Conservation (phyloP, 2,797 vertebrate species). For the Acanthurus tractus region DNA sequence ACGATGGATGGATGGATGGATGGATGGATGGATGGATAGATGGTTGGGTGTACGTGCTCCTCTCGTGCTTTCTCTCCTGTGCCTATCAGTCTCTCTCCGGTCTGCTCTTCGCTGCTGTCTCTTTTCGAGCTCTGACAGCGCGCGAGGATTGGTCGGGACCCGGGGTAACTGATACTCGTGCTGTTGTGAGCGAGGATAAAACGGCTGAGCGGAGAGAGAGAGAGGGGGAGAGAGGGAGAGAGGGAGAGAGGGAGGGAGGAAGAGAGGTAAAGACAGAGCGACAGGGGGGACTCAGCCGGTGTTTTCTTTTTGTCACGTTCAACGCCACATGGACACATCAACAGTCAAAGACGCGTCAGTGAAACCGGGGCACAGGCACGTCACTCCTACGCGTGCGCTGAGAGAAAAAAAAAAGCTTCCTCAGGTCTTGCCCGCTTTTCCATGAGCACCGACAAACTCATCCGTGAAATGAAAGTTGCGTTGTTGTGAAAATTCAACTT, state of each 20-base stretch:
- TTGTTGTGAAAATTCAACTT: conserved; percentile 47
- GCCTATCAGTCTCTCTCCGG: conserved; percentile 36
- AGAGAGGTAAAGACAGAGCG: not conserved
- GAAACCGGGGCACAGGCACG: conserved; percentile 3
- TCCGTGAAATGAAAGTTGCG: conserved; percentile 49
- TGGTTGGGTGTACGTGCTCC: conserved; percentile 55
- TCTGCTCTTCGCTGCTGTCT: conserved; percentile 46
- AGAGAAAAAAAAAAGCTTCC: not conserved
- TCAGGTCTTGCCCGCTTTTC: not conserved
- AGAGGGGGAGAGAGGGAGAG: not conserved
- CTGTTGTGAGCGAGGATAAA: conserved; percentile 61
- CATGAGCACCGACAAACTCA: not conserved
- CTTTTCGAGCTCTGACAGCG: conserved; percentile 64
- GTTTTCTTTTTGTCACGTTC: conserved; percentile 11
- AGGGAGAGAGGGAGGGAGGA: conserved; percentile 1
- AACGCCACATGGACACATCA: conserved; percentile 40
- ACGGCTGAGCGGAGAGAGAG: conserved; percentile 44
- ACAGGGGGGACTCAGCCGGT: conserved; percentile 19
- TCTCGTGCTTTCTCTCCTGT: conserved; percentile 23
- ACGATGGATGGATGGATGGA: not conserved
- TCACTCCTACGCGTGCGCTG: conserved; percentile 28
- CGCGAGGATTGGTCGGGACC: conserved; percentile 75
- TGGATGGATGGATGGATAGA: not conserved
- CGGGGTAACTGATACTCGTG: conserved; percentile 82
- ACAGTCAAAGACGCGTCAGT: conserved; percentile 31